Percentiles rank a stretch among this genome's conserved stretches.
These are phyloP conservation scores for Drosophila planitibia DNA, from an alignment of 2,888 invertebrate species.

Conservation along the genomic window DNA sequence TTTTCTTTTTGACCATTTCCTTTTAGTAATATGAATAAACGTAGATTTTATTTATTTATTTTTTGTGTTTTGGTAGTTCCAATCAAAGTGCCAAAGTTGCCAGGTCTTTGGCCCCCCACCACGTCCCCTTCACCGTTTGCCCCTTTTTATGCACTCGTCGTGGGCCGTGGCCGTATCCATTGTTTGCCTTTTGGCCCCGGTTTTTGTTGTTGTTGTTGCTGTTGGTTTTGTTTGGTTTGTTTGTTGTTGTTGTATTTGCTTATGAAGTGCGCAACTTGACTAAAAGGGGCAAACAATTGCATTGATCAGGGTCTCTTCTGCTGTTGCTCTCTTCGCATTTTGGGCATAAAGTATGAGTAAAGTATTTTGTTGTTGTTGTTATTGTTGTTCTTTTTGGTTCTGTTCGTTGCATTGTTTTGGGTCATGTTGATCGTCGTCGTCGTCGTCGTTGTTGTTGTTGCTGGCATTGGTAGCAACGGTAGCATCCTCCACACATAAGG, in stretches of 20 bases:
- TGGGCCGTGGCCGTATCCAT: conserved; percentile 62
- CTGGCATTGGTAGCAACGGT: conserved; percentile 72
- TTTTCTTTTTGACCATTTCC: conserved; percentile 13
- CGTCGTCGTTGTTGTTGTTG: conserved; percentile 57
- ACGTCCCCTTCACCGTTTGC: neutral
- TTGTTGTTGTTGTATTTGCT: conserved; percentile 74
- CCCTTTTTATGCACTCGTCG: conserved; percentile 41
- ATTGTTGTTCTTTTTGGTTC: conserved; percentile 46
- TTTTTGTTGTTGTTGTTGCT: conserved; percentile 29
- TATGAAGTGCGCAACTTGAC: conserved; percentile 83
- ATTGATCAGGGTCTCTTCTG: conserved; percentile 67
- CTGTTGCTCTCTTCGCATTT: conserved; percentile 56
- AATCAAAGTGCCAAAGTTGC: conserved; percentile 75
- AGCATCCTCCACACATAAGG: conserved; percentile 71
- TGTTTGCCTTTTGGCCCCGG: conserved; percentile 77
- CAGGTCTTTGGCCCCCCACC: conserved; percentile 10
- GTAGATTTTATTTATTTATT: conserved; percentile 20
- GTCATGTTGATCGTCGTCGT: conserved; percentile 76
- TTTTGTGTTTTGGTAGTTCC: conserved; percentile 51
- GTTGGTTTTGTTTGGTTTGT: conserved; percentile 48
- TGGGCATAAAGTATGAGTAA: conserved; percentile 81
- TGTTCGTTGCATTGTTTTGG: conserved; percentile 76
- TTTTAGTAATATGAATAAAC: conserved; percentile 1
- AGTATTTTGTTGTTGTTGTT: conserved; percentile 67
- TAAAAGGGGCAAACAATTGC: conserved; percentile 84